Evolutionary conservation across 2,888 invertebrate genomes (phyloP), one percentile per base, ranked within the genome.

Genomic region (Drosophila acutilabella): DNA sequence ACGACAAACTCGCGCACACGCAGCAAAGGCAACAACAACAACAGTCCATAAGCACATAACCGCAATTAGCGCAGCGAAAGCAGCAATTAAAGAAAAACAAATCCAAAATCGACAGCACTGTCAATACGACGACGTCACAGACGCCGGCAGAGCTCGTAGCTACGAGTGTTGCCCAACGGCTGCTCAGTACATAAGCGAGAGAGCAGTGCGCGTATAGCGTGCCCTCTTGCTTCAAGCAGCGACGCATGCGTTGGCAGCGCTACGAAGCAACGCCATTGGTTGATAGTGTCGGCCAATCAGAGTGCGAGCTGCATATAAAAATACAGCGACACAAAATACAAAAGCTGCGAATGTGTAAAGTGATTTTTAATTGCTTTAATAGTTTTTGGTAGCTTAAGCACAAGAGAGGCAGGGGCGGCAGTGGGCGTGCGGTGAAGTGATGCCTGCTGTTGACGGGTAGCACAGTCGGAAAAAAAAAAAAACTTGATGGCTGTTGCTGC

Each of bases 321-420:
- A 23, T 42, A 11, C n/a, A 41, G 52, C 48, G 44, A 56, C 47
- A 30, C 61, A 54, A 40, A 52, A 30, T 18, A 41, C 33, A 54
- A 66, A 64, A 62, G 64, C 74, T 65, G 77, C 61, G 81, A 78
- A 83, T 83, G 76, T 78, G 80, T 70, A 81, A 83, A 87, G 87
- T 87, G 83, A 87, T 87, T 83, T 78, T 80, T 84, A 83, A 83
- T 83, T 81, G 84, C 71, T 64, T 64, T 80, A 73, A 83, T 83
- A 87, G 83, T 87, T 83, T 79, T 62, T 58, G 64, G 23, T 30
- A 36, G 42, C 62, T 41, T 33, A 45, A 48, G 44, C 60, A 10
- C 13, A 5, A 14, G 41, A 51, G 30, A 57, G 16, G 36, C 6
- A 23, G n/a, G 4, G 6, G 2, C 1, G 30, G 14, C 7, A 20